Base-by-base conservation (phyloP, 2,797 vertebrate species). In the Prunella strophiata region DNA sequence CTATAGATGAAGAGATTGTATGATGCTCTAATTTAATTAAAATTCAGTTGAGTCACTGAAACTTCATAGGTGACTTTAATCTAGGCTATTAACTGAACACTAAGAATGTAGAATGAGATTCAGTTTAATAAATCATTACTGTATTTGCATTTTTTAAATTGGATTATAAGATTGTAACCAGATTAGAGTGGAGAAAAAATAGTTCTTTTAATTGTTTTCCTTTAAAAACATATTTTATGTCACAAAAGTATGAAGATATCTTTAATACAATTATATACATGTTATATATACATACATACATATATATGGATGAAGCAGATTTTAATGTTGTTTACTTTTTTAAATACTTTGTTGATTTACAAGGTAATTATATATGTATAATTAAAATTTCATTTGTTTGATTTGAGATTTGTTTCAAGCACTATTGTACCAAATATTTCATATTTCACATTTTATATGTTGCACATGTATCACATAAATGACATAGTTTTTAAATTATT, bases 241-340 rank as follows among this genome's bases (percentile, higher is more conserved):
- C 98, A 97, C 97, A 97, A 96, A 98, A 98, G 97, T 98, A 98
- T 97, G 97, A 98, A 98, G 93, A 97, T 98, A 98, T 97, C 97
- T 98, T 98, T 98, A 98, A 98, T 98, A 98, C 97, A 93, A 96
- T 97, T 98, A 98, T 98, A 98, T 98, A 98, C 98, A 98, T 98
- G 98, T 97, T 98, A 98, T 98, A 98, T 98, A 98, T 97, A 98
- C 97, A 97, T 97, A 98, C 97, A 98, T 98, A 97, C 98, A 98
- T 98, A 98, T 98, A 97, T 98, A 98, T 97, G 97, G 97, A 98
- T 97, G 97, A 98, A 98, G 97, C 98, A 98, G 98, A 98, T 98
- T 98, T 98, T 98, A 98, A 98, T 98, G 98, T 98, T 98, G 98
- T 98, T 98, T 98, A 98, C 98, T 98, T 98, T 98, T 98, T 98